phyloP scores from a whole-genome alignment of 2,797 vertebrate species.

The Ambastaia sidthimunki region DNA sequence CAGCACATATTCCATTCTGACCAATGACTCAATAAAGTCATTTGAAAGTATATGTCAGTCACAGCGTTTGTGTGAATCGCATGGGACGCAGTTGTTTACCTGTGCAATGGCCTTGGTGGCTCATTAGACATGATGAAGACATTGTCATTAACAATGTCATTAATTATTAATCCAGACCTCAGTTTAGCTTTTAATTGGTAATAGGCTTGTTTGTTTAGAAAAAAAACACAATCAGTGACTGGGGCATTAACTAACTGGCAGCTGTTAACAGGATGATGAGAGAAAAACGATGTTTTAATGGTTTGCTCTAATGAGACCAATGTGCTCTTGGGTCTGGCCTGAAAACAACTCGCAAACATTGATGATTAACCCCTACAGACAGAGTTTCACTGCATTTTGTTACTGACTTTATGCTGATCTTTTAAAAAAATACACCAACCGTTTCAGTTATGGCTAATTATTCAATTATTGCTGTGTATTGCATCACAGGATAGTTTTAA shows the following conservation, averaged over 20 bases:
- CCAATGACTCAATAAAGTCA: not conserved
- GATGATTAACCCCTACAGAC: not conserved
- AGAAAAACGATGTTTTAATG: constrained; percentile 42
- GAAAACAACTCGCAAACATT: constrained; percentile 26
- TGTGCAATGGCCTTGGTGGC: constrained; percentile 32
- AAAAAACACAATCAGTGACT: constrained; percentile 20
- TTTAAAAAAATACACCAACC: no score
- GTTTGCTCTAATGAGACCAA: constrained; percentile 14
- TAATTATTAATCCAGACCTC: constrained; percentile 55
- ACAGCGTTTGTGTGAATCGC: constrained; percentile 24
- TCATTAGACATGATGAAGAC: constrained; percentile 46
- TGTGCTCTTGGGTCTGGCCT: not conserved
- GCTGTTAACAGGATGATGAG: constrained; percentile 19
- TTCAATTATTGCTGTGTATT: no score
- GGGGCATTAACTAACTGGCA: constrained; percentile 33
- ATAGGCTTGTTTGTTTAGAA: constrained; percentile 37
- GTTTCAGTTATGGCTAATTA: no score
- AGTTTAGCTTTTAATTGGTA: constrained; percentile 48
- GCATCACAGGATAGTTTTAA: no score
- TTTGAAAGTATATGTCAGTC: not conserved
- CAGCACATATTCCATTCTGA: not conserved
- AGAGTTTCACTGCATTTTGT: not conserved
- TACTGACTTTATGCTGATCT: no score
- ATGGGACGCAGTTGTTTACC: constrained; percentile 17
- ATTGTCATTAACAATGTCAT: constrained; percentile 50